Conservation (phyloP, 2,797 vertebrate genomes). For the Phrynocephalus vlangalii region DNA sequence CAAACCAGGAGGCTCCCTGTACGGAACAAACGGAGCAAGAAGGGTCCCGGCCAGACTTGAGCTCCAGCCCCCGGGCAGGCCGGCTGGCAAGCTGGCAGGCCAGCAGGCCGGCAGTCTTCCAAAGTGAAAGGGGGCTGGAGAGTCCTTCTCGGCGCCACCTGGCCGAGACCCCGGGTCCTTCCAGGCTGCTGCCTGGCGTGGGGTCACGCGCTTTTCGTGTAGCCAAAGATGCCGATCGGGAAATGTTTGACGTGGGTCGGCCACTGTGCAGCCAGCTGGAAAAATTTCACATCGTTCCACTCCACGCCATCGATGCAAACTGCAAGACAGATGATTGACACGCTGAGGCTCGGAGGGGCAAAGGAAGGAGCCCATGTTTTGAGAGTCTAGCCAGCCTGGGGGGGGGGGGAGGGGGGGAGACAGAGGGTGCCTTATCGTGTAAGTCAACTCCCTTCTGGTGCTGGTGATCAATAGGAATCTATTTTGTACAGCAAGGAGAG, state of each 20-base stretch:
- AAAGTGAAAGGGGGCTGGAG: constrained; percentile 15
- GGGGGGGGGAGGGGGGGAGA: too few relatives aligned
- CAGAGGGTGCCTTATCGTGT: not conserved
- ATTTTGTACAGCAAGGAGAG: not conserved
- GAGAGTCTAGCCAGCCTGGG: not conserved
- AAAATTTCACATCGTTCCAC: constrained; percentile 95
- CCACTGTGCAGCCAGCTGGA: constrained; percentile 96
- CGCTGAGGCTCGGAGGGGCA: not conserved
- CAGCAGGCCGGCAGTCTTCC: constrained; percentile 2
- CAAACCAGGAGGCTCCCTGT: not conserved
- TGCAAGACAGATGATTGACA: constrained; percentile 49
- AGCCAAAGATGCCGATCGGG: constrained; percentile 90
- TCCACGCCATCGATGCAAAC: constrained; percentile 92
- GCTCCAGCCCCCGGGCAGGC: not conserved
- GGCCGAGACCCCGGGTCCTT: constrained; percentile 43
- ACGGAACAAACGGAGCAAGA: constrained; percentile 35
- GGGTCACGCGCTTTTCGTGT: constrained; percentile 84
- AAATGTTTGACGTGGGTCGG: constrained; percentile 93
- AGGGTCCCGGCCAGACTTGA: constrained; percentile 18
- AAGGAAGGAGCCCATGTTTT: not conserved
- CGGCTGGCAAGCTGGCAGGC: too few relatives aligned
- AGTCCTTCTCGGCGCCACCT: not conserved
- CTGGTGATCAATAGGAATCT: not conserved
- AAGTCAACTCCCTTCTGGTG: too few relatives aligned
- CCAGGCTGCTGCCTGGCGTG: not conserved